Evolutionary conservation across 2,888 invertebrate genomes (phyloP), one percentile per base, ranked within the genome.

Genomic region (Amorpha juglandis): DNA sequence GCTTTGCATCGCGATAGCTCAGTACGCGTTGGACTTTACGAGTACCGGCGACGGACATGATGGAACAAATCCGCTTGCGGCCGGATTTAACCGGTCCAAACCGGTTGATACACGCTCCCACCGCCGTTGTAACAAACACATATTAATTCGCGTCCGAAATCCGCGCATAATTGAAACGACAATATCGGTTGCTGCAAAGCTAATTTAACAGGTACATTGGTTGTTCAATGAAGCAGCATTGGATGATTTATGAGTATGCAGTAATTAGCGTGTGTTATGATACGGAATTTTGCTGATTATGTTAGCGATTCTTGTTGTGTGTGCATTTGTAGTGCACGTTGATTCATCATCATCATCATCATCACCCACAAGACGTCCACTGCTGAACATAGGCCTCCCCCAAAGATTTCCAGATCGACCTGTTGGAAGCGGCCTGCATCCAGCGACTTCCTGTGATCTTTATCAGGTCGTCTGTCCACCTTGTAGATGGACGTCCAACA

Each of bases 121-220:
- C 64, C 58, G 70, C 67, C 63, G 70, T 72, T 74, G 78, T 74
- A 72, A 76, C 75, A 78, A 80, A 79, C 77, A 76, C 78, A 76
- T 77, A 78, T 81, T 77, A 80, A 78, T 80, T 80, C 71, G 67
- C 62, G 66, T 65, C 71, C 73, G 69, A 75, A 78, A 77, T 76
- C 74, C 73, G 64, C 70, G 70, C 73, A 73, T 80, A 78, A 81
- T 83, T 83, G 75, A 79, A 83, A 80, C 70, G 75, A 75, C 76
- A 77, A 80, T 77, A 79, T 78, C 72, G 76, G 80, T 75, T 75
- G 74, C 72, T 69, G 73, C 71, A 71, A 42, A 79, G 74, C 78
- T 82, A 83, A 84, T 84, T 82, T 82, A 76, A 81, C 78, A 74
- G 71, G 77, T 78, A 74, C 74, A 73, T 78, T 81, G 77, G 68